Conservation (phyloP, 2,888 invertebrate species). For the Phortica magna region DNA sequence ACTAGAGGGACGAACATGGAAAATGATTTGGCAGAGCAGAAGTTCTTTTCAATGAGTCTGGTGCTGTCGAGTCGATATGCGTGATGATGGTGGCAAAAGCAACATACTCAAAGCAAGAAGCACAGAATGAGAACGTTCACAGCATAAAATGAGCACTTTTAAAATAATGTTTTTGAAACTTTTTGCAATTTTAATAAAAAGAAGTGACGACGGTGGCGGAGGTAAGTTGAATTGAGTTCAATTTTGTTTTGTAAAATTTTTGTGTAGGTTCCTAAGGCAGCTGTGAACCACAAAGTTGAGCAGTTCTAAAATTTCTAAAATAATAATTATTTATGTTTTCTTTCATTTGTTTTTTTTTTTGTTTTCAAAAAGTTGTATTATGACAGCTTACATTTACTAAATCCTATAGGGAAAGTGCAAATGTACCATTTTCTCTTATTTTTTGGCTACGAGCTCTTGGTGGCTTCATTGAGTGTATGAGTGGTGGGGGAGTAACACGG, state of each 20-base stretch:
- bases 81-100: too few relatives aligned
- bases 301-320: conserved; percentile 51
- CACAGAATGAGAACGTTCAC: not conserved
- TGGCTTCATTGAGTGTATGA: not conserved
- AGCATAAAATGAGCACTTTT: not conserved
- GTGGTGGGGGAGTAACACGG: not conserved
- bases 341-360: conserved; percentile 45
- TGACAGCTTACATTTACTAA: conserved; percentile 32
- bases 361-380: conserved; percentile 56
- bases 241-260: conserved; percentile 26
- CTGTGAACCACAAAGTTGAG: conserved; percentile 28
- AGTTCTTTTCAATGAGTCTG: not conserved
- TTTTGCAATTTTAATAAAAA: conserved; percentile 62
- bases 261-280: conserved; percentile 36
- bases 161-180: conserved; percentile 43
- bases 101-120: not conserved
- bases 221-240: conserved; percentile 23
- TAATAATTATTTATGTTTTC: conserved; percentile 60
- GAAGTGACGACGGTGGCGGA: conserved; percentile 19
- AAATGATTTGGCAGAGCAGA: not conserved
- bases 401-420: conserved; percentile 6
- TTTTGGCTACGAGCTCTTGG: not conserved
- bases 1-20: conserved; percentile 10
- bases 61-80: not conserved
- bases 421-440: not conserved